A percentile compares a stretch with the other conserved stretches of the same genome.
Evolutionary conservation across 2,888 invertebrate species (phyloP).

Genomic region (Lissonota sp.): DNA sequence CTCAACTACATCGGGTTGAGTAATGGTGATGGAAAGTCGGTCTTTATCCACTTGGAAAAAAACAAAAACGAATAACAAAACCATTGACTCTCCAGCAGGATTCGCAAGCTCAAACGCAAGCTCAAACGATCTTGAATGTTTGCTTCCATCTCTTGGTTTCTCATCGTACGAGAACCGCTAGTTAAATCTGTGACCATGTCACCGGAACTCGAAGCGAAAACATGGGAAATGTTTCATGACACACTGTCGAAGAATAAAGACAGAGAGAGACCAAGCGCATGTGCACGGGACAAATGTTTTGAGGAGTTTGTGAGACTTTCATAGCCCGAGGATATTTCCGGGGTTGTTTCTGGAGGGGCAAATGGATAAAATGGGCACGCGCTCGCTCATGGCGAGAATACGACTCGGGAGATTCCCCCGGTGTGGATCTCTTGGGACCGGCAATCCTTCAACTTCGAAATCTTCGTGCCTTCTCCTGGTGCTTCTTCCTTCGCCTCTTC

Average conservation of each 20-base stretch:
- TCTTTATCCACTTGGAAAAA: slow-evolving; percentile 2
- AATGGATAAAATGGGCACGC: slow-evolving; percentile 44
- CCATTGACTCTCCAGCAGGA: background rate
- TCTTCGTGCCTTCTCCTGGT: slow-evolving; percentile 52
- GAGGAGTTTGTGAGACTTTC: slow-evolving; percentile 34
- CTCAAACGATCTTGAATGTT: background rate
- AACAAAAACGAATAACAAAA: background rate
- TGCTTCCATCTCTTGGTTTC: no score
- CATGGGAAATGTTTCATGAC: slow-evolving; percentile 32
- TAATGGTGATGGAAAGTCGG: slow-evolving; percentile 75
- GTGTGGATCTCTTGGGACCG: slow-evolving; percentile 69
- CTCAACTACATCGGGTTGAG: slow-evolving; percentile 75
- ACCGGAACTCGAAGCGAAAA: background rate
- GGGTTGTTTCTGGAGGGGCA: slow-evolving; percentile 36
- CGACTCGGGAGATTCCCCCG: slow-evolving; percentile 59
- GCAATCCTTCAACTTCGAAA: slow-evolving; percentile 73
- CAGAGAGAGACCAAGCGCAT: slow-evolving; percentile 22
- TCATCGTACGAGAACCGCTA: no score
- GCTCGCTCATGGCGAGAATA: slow-evolving; percentile 37
- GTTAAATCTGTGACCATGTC: background rate
- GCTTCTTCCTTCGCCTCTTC: slow-evolving; percentile 41
- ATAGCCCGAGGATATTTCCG: slow-evolving; percentile 56
- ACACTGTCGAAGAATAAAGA: background rate
- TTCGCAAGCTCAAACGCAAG: background rate
- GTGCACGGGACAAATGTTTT: slow-evolving; percentile 54